Conservation (phyloP, 2,113 vertebrate species). For the Siniperca knerii region DNA sequence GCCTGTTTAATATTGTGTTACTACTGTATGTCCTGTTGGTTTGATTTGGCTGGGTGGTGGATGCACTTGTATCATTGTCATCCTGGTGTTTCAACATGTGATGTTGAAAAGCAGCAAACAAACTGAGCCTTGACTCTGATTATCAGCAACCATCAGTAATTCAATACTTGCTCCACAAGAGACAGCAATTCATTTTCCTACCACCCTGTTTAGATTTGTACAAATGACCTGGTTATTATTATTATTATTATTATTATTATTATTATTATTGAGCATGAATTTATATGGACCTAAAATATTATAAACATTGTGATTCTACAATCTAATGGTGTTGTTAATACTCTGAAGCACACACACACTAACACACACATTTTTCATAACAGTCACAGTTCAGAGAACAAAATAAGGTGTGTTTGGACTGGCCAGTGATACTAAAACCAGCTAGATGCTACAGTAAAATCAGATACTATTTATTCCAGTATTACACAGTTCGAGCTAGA, state of each 20-base stretch:
- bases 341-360: not conserved
- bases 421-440: not conserved
- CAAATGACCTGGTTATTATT: slow-evolving; percentile 22
- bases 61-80: slow-evolving; percentile 45
- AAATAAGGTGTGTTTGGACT: not conserved
- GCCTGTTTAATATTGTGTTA: slow-evolving; percentile 63
- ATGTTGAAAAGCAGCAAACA: slow-evolving; percentile 49
- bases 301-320: slow-evolving; percentile 83
- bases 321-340: slow-evolving; percentile 43
- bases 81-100: slow-evolving; percentile 42
- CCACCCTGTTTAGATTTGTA: slow-evolving; percentile 42
- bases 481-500: no score
- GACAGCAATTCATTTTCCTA: slow-evolving; percentile 18
- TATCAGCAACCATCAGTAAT: slow-evolving; percentile 15
- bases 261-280: slow-evolving; percentile 83
- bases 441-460: not conserved
- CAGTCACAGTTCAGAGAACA: not conserved
- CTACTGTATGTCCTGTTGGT: slow-evolving; percentile 55
- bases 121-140: slow-evolving; percentile 54
- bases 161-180: slow-evolving; percentile 10
- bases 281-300: slow-evolving; percentile 83
- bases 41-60: slow-evolving; percentile 55
- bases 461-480: not conserved
- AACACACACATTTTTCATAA: not conserved
- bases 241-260: slow-evolving; percentile 37